These are phyloP conservation scores for Halcyon leucocephala DNA, from an alignment of 2,797 vertebrate species.

Conservation along the genomic window DNA sequence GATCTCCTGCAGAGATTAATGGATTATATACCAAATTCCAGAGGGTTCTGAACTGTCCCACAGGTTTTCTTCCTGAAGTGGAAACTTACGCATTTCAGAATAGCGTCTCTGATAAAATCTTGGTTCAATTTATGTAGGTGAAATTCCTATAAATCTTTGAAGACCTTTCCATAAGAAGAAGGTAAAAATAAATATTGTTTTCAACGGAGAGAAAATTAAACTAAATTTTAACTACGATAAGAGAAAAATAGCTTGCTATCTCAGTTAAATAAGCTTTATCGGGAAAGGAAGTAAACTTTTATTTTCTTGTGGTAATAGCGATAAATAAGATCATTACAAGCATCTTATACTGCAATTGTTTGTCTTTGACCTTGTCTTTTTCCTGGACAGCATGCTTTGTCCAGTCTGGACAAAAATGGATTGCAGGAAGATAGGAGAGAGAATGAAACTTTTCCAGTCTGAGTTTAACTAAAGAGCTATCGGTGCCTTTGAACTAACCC, in stretches of 20 bases:
- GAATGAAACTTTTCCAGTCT: not conserved
- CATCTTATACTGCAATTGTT: not conserved
- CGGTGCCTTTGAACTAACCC: not conserved
- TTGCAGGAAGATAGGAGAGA: not conserved
- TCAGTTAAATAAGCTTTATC: not conserved
- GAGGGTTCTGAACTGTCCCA: not conserved
- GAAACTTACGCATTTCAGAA: not conserved
- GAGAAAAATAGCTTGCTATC: not conserved
- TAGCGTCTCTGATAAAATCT: not conserved
- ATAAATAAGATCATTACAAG: not conserved
- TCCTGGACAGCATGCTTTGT: not conserved
- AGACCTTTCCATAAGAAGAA: not conserved
- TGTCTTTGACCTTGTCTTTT: conserved; percentile 15
- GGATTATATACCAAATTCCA: not conserved
- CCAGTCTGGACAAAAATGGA: not conserved
- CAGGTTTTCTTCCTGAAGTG: not conserved
- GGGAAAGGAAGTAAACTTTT: not conserved
- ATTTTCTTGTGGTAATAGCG: not conserved
- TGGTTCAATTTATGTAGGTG: not conserved
- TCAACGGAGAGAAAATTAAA: not conserved
- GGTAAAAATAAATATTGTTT: not conserved
- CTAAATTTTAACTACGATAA: not conserved
- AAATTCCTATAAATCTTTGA: not conserved
- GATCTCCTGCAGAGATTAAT: not conserved
- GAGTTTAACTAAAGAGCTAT: not conserved